Evolutionary conservation across 2,888 invertebrate species (phyloP), one percentile per base, ranked within the genome.

Genomic region (Drosophila putrida): DNA sequence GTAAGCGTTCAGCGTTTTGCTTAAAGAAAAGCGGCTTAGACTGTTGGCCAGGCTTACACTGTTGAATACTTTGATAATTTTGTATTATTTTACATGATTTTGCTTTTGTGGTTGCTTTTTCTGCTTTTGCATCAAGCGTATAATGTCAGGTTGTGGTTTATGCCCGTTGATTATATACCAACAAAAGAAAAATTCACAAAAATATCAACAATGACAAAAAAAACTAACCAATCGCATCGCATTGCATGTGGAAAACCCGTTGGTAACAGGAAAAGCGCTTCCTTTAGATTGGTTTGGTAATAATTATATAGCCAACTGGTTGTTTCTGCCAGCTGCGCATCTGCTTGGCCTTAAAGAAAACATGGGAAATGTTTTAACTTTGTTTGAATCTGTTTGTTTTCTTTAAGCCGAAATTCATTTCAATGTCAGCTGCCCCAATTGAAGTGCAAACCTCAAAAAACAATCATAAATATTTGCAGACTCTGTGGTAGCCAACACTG

Each of bases 401-500:
- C 15, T 39, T 44, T 8, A 36, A 27, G 11, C 20, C 33, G 9
- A 46, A 60, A 35, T 11, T 27, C 25, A 60, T 31, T 60, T 75
- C 75, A 75, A 75, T 79, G 80, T 64, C 75, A 60, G 28, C 38
- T 50, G 63, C 41, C 38, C 47, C 66, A 79, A 77, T 68, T 69
- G 51, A 70, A 62, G 44, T 60, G 27, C 47, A 78, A 65, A 10
- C n/a, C 4, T 31, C 20, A 20, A 27, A 36, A 71, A 46, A 44
- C 80, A 75, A 70, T 70, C 28, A 59, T 51, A 76, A 82, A 88
- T 84, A 84, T 89, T 89, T 84, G 67, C 63, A n/a, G 44, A 65
- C 43, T 57, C 41, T 61, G 49, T 63, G 71, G 86, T 68, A 63
- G 77, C 65, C 35, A 33, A 47, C 31, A 38, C 10, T 39, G 25